Percentiles rank a stretch among this genome's conserved stretches.
Evolutionary conservation across 2,888 invertebrate genomes (phyloP).

Genomic region (Dascillus cervinus): DNA sequence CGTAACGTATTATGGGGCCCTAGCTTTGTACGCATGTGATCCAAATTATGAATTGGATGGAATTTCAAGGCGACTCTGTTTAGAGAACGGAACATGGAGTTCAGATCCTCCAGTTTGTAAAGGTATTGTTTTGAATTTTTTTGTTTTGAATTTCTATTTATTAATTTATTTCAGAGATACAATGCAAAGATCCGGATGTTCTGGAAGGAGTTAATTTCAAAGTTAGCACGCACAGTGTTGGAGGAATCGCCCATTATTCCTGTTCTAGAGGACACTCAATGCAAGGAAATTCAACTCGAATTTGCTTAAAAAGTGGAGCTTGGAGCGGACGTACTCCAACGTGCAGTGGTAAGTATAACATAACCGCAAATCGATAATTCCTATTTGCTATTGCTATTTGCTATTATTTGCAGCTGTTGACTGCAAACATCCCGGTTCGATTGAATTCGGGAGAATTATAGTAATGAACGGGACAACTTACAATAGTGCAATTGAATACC

Average conservation of each 20-base stretch:
- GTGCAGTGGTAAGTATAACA: conserved; percentile 63
- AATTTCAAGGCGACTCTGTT: conserved; percentile 72
- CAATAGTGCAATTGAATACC: conserved; percentile 81
- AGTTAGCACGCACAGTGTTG: conserved; percentile 62
- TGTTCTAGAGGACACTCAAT: conserved; percentile 76
- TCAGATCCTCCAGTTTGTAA: conserved; percentile 73
- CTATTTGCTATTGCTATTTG: background rate
- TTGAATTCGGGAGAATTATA: conserved; percentile 81
- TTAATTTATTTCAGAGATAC: conserved; percentile 54
- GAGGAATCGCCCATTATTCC: conserved; percentile 70
- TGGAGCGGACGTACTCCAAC: conserved; percentile 75
- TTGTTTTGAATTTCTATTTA: conserved; percentile 5
- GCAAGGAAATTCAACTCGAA: conserved; percentile 70
- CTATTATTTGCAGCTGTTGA: conserved; percentile 63
- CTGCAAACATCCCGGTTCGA: conserved; percentile 69
- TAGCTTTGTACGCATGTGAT: conserved; percentile 77
- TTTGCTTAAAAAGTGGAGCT: conserved; percentile 67
- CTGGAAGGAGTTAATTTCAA: conserved; percentile 52
- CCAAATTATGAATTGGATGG: conserved; percentile 75
- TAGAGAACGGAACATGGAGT: conserved; percentile 88
- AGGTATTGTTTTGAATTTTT: conserved; percentile 45
- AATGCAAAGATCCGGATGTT: conserved; percentile 63
- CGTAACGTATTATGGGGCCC: conserved; percentile 81
- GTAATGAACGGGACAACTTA: conserved; percentile 80
- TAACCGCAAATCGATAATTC: background rate